Base-by-base conservation (phyloP, 2,113 vertebrate genomes). In the Podarcis raffonei region DNA sequence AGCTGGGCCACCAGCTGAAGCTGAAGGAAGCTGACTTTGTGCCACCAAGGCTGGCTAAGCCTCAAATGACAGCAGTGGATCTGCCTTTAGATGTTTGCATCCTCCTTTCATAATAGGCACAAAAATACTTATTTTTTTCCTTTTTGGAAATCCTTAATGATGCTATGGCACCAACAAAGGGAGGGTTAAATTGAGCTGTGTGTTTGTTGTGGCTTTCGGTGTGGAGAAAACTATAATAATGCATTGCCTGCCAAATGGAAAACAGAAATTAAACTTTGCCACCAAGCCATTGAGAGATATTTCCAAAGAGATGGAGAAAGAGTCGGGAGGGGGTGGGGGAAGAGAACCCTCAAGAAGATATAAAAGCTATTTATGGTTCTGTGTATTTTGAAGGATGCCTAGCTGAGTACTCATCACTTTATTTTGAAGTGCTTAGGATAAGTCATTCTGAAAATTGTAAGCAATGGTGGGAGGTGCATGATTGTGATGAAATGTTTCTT, bases 391-490 rank as follows among this genome's bases (percentile, higher is more conserved):
- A 39, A 30, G 68, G 89, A 12, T 3, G 42, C 37, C 30, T 87
- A 82, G 30, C 71, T 84, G 66, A 39, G 65, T 39, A 39, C 59
- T 12, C 75, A 68, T 91, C 53, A 13, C 12, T 85, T 89, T 87
- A 85, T 65, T 77, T 68, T 72, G 72, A 62, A 92, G 76, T 42
- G 37, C 78, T 66, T 53, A 80, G 8, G 71, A 39, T 66, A 78
- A 86, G 75, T 88, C 69, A 62, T 35, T n/a, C 74, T 80, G 53
- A 77, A 87, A 81, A 86, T 30, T 81, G 82, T 87, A 48, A 83
- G 80, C 0, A 66, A 80, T 6, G 0, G 13, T 57, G 2, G 62
- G 4, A 7, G 72, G 78, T 39, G 53, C 32, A 12, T 20, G 32
- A 22, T 59, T 20, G 23, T 13, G 20, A 18, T 22, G 25, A 57